Evolutionary conservation across 2,888 invertebrate genomes (phyloP).

Genomic region (Acleris cristana): DNA sequence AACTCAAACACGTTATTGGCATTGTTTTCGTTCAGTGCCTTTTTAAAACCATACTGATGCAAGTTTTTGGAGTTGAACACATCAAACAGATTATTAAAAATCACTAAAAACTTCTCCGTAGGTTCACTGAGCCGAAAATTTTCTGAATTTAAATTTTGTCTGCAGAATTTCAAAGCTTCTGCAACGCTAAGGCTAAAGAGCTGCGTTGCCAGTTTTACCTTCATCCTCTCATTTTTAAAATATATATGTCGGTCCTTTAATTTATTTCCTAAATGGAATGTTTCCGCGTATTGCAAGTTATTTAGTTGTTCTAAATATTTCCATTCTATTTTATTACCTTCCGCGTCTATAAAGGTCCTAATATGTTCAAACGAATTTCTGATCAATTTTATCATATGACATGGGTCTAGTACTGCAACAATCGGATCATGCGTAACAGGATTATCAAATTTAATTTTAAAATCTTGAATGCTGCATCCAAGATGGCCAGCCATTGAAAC

Average conservation of each 20-base stretch:
- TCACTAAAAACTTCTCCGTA: conserved; percentile 5
- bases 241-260: conserved; percentile 10
- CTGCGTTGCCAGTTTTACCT: conserved; percentile 35
- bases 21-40: conserved; percentile 32
- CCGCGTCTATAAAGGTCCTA: conserved; percentile 13
- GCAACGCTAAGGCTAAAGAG: conserved; percentile 32
- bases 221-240: conserved; percentile 28
- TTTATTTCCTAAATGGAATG: conserved; percentile 15
- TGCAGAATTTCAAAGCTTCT: conserved; percentile 33
- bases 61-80: conserved; percentile 37
- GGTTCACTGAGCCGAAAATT: conserved; percentile 17
- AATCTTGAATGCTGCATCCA: too few relatives aligned
- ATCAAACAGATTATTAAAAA: conserved; percentile 34
- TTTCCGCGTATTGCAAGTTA: conserved; percentile 12
- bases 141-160: neutral
- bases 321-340: conserved; percentile 16
- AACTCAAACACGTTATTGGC: conserved; percentile 22
- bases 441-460: too few relatives aligned
- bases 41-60: conserved; percentile 34
- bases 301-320: conserved; percentile 6
- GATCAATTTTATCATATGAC: conserved; percentile 41
- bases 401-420: too few relatives aligned
- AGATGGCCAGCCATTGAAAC: too few relatives aligned
- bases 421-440: too few relatives aligned
- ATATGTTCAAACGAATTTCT: conserved; percentile 38